Evolutionary conservation across 2,797 vertebrate genomes (phyloP).

Genomic region (Tinamus major): DNA sequence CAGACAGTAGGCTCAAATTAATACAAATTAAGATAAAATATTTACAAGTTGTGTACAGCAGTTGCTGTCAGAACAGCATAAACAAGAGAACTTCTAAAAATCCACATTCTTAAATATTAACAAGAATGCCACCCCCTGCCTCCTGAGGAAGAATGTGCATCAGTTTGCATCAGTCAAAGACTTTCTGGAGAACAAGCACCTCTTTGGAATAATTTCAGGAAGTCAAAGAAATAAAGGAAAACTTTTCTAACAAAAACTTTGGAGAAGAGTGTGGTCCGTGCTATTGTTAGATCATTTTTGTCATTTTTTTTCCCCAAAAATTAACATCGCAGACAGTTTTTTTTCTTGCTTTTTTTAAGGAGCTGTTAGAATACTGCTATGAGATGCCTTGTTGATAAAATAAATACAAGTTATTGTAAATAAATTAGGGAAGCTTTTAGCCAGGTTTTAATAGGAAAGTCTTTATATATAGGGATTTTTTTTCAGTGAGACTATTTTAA

Average conservation of each 20-base stretch:
- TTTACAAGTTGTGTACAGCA: constrained; percentile 78
- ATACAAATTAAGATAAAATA: constrained; percentile 83
- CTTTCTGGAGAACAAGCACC: background rate
- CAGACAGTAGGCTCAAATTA: constrained; percentile 76
- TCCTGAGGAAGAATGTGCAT: background rate
- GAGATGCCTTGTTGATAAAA: constrained; percentile 27
- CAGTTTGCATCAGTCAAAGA: background rate
- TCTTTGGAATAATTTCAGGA: background rate
- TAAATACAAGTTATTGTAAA: constrained; percentile 41
- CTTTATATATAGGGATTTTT: constrained; percentile 23
- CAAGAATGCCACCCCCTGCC: background rate
- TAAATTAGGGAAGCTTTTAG: constrained; percentile 27
- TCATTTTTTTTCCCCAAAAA: background rate
- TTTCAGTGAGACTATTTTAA: constrained; percentile 26
- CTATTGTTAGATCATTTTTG: background rate
- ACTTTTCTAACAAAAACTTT: background rate
- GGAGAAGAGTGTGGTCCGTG: background rate
- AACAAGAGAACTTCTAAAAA: constrained; percentile 57
- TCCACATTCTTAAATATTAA: constrained; percentile 40
- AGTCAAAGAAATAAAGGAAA: background rate
- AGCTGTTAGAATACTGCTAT: constrained; percentile 11
- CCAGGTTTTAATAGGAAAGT: constrained; percentile 33
- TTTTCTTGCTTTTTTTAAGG: background rate
- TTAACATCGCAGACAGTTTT: background rate
- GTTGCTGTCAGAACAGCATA: constrained; percentile 58